Evolutionary conservation across 2,113 vertebrate genomes (phyloP).

Genomic region (Tringa solitaria): DNA sequence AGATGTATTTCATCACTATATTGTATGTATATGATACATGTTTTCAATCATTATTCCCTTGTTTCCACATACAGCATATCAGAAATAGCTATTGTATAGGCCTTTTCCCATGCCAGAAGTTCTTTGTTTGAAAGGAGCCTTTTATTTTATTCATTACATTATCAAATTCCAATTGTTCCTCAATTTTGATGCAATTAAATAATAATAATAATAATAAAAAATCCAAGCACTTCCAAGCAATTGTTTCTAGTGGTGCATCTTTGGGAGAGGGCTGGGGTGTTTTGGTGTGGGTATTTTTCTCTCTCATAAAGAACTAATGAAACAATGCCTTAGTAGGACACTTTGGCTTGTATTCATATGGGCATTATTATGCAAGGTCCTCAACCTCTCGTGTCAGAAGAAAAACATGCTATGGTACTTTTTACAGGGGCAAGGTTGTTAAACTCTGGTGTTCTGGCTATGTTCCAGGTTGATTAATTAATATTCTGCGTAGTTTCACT

Average conservation of each 20-base stretch:
- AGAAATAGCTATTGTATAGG: neutral
- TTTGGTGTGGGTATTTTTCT: neutral
- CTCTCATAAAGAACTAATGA: neutral
- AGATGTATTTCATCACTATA: neutral
- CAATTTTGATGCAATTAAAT: neutral
- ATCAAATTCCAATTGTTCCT: neutral
- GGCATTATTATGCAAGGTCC: neutral
- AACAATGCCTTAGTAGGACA: neutral
- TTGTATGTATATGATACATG: neutral
- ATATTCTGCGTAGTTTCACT: neutral
- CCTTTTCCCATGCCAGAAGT: neutral
- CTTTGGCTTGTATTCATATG: neutral
- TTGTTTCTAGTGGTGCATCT: neutral
- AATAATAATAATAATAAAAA: neutral
- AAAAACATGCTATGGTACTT: neutral
- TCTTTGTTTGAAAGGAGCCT: neutral
- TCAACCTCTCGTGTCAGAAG: neutral
- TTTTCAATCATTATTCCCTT: neutral
- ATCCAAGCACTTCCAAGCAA: neutral
- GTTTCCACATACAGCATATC: neutral
- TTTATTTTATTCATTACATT: neutral
- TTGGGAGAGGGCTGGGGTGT: fast-evolving
- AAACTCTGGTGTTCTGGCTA: neutral
- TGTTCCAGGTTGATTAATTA: slow-evolving; percentile 3
- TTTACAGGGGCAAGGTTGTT: neutral